Evolutionary conservation across 2,888 invertebrate genomes (phyloP).

Genomic region (Hemistola chrysoprasaria): DNA sequence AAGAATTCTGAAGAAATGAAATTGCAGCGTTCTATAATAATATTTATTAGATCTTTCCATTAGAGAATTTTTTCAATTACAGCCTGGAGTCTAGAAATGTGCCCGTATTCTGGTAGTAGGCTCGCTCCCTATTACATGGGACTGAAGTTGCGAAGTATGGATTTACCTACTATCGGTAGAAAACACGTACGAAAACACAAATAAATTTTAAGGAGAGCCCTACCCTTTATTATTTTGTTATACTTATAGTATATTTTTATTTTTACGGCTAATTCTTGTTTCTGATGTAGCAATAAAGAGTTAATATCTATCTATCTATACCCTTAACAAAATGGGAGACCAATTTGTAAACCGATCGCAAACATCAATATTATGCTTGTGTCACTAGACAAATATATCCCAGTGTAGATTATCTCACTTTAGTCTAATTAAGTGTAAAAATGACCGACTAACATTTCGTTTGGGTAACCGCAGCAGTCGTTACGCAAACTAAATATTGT

Average conservation of each 20-base stretch:
- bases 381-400: slow-evolving; percentile 17
- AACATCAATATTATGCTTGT: slow-evolving; percentile 42
- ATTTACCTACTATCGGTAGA: too few species aligned
- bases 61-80: too few species aligned
- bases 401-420: slow-evolving; percentile 12
- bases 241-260: neutral
- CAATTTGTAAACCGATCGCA: slow-evolving; percentile 60
- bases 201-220: too few species aligned
- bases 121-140: too few species aligned
- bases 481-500: slow-evolving; percentile 14
- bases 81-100: too few species aligned
- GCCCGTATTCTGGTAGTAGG: too few species aligned
- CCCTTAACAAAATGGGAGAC: slow-evolving; percentile 58
- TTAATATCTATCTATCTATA: slow-evolving; percentile 24
- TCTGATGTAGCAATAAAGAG: neutral
- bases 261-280: neutral
- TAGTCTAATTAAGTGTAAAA: slow-evolving; percentile 16
- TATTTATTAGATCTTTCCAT: too few species aligned
- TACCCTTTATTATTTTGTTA: neutral
- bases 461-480: slow-evolving; percentile 19
- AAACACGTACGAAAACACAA: too few species aligned
- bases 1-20: too few species aligned
- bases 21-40: too few species aligned
- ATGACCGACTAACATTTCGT: slow-evolving; percentile 19
- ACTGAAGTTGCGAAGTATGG: too few species aligned